Evolutionary conservation across 2,113 vertebrate genomes (phyloP).

Genomic region (Chionomys nivalis): DNA sequence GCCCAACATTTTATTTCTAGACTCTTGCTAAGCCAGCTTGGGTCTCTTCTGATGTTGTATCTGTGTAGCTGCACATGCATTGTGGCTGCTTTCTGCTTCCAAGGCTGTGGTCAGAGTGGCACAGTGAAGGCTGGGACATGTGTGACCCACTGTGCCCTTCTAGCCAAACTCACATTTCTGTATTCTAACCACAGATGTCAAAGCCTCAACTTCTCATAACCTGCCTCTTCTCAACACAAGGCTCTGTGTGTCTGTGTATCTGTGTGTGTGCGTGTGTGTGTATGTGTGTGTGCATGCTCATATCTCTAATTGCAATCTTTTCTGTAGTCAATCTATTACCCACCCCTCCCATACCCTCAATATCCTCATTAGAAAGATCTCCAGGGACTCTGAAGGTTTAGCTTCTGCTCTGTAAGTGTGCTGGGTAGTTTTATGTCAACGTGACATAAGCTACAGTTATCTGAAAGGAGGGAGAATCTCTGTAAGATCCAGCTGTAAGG

Average conservation of each 20-base stretch:
- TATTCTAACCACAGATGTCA: neutral
- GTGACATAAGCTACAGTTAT: too few species aligned
- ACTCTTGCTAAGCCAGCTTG: neutral
- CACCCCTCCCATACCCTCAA: neutral
- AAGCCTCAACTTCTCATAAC: neutral
- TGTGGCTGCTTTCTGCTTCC: fast-evolving
- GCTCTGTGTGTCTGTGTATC: neutral
- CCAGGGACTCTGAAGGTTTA: neutral
- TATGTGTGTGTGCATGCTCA: neutral
- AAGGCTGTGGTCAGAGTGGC: fast-evolving
- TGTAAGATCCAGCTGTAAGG: too few species aligned
- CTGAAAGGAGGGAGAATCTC: too few species aligned
- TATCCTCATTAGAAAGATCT: neutral
- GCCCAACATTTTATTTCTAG: neutral
- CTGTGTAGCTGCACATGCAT: neutral
- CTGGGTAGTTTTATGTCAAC: too few species aligned
- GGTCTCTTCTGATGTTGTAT: neutral
- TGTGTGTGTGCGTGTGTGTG: neutral
- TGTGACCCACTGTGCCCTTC: neutral
- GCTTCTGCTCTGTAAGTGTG: neutral
- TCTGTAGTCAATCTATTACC: neutral
- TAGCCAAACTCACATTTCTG: neutral
- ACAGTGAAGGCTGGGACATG: neutral
- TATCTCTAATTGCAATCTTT: neutral
- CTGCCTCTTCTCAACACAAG: neutral